Percentiles rank a stretch among this genome's conserved stretches.
These are phyloP conservation scores for Chelon auratus DNA, from an alignment of 2,797 vertebrate genomes.

Conservation along the genomic window DNA sequence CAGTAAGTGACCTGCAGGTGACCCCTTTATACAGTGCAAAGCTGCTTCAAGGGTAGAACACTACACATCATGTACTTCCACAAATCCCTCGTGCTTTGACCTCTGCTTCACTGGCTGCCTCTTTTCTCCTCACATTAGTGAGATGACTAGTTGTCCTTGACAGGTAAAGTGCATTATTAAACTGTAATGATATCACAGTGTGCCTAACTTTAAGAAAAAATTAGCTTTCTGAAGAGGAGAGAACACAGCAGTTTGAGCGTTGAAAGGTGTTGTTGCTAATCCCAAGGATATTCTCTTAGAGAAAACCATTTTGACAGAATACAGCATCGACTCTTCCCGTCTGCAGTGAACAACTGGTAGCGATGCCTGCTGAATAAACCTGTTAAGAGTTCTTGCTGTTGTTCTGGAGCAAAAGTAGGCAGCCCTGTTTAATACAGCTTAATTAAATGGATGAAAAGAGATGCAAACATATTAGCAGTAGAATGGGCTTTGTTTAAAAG, in stretches of 20 bases:
- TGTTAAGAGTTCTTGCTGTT: no score
- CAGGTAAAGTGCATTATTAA: conserved; percentile 50
- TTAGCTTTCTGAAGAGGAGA: conserved; percentile 1
- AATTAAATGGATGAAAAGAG: conserved; percentile 4
- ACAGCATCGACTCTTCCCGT: conserved; percentile 7
- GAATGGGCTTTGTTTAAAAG: conserved; percentile 14
- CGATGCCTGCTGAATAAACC: neutral
- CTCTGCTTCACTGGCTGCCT: conserved; percentile 48
- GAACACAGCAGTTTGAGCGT: conserved; percentile 30
- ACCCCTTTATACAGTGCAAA: conserved; percentile 44
- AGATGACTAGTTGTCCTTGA: conserved; percentile 79
- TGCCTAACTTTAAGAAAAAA: conserved; percentile 17
- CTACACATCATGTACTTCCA: conserved; percentile 45
- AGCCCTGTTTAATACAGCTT: neutral
- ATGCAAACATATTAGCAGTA: conserved; percentile 5
- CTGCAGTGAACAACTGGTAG: conserved; percentile 1
- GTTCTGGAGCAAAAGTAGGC: neutral
- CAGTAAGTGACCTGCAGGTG: conserved; percentile 36
- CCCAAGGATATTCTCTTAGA: conserved; percentile 30
- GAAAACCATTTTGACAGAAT: conserved; percentile 12
- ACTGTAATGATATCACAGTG: conserved; percentile 47
- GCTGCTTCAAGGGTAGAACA: conserved; percentile 71
- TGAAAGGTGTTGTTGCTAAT: conserved; percentile 25
- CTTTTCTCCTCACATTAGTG: conserved; percentile 66
- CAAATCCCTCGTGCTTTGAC: conserved; percentile 60